phyloP scores from a whole-genome alignment of 2,113 vertebrate species.

The Ailurus styani region DNA sequence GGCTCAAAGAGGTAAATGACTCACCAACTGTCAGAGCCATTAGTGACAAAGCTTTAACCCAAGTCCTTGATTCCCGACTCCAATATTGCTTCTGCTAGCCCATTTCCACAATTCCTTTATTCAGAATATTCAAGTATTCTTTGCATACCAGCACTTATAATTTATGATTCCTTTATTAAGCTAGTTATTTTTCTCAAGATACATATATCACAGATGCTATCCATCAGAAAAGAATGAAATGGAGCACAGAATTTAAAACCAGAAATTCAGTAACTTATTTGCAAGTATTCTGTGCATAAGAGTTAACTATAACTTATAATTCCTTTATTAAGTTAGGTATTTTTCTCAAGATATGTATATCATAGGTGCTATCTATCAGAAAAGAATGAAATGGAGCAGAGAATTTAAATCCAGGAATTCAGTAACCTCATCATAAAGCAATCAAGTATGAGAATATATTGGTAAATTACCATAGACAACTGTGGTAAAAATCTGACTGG shows the following conservation, averaged over 20 bases:
- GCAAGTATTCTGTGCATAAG: not conserved
- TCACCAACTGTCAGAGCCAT: not conserved
- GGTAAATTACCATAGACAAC: constrained; percentile 72
- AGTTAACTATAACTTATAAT: not conserved
- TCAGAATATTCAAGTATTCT: not conserved
- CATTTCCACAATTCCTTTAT: not conserved
- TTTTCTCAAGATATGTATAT: not conserved
- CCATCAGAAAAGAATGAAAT: not conserved
- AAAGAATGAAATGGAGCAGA: not conserved
- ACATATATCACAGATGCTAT: not conserved
- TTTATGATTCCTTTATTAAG: not conserved
- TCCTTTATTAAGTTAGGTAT: not conserved
- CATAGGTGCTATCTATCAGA: not conserved
- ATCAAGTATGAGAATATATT: not conserved
- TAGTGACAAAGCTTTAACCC: not conserved
- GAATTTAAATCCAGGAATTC: not conserved
- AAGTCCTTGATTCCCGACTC: not conserved
- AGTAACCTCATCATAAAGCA: not conserved
- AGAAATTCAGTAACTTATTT: not conserved
- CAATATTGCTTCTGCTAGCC: not conserved
- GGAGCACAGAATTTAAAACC: not conserved
- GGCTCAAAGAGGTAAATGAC: not conserved
- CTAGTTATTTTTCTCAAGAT: not conserved
- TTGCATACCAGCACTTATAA: not conserved
- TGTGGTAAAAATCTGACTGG: constrained; percentile 71